Evolutionary conservation across 1,140 invertebrate genomes (phyloP), one percentile per base, ranked within the genome.

Genomic region (Colletes gigas): DNA sequence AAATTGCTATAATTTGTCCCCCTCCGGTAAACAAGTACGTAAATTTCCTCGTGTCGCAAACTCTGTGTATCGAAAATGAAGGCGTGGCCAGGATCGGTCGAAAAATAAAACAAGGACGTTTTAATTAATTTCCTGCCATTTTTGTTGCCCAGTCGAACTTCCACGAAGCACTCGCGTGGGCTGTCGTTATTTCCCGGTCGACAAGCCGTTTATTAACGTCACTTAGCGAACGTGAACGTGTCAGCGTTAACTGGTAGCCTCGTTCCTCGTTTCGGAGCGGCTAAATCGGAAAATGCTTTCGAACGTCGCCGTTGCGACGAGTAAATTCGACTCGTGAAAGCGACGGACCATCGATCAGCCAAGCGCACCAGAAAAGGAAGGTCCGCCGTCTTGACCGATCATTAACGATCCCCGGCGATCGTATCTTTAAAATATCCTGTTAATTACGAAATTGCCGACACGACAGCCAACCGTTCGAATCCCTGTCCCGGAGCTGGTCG

Each of bases 361-460:
- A 41, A 21, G 44, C 59, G 59, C 57, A 63, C 55, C 54, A 39
- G 5, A 57, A n/a, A 19, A 70, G 47, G 69, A 15, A 55, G 82
- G 10, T 21, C 44, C 52, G 6, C 41, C 41, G 44, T 72, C 55
- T 41, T 41, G 71, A 55, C n/a, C 44, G 68, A 77, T 81, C 78
- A n/a, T 84, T 77, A 84, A 83, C 63, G 62, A 71, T 78, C 78
- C 50, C 14, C 30, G 30, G 70, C 71, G 74, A 63, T 73, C 74
- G 52, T 79, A 67, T 19, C 71, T 44, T 55, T 39, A 60, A 12
- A 83, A 88, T 88, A 85, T 86, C 82, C 82, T 74, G 77, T 88
- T 88, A 87, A 89, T 89, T 85, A 70, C 70, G 66, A 89, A 89
- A 91, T 91, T 85, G 67, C 76, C 72, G 66, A 81, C 72, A 68